Evolutionary conservation across 2,888 invertebrate genomes (phyloP).

Genomic region (Acanthosoma haemorrhoidale): DNA sequence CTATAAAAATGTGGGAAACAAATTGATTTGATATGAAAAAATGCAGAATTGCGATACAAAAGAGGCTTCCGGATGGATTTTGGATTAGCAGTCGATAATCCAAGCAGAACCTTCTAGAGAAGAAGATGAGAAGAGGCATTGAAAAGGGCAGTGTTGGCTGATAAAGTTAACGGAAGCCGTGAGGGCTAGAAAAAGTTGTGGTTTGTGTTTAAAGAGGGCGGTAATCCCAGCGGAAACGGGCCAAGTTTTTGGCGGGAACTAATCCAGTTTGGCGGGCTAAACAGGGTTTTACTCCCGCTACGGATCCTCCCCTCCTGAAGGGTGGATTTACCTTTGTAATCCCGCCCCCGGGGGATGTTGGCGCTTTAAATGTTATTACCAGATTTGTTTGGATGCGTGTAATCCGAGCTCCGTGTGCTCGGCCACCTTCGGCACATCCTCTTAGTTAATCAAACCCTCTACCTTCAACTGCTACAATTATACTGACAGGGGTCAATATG

Average conservation of each 20-base stretch:
- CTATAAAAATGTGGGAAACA: too few species aligned
- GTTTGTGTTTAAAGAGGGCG: conserved; percentile 12
- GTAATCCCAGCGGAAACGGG: conserved; percentile 5
- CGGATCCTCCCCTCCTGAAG: background rate
- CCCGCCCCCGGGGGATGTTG: too few species aligned
- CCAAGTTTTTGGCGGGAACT: conserved; percentile 12
- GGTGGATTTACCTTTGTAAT: conserved; percentile 5
- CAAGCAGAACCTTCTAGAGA: too few species aligned
- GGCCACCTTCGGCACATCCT: too few species aligned
- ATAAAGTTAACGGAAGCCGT: background rate
- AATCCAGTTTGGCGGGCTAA: conserved; percentile 12
- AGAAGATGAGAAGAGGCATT: background rate
- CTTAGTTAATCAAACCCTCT: too few species aligned
- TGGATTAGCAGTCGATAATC: too few species aligned
- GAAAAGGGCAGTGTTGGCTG: background rate
- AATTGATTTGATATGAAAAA: too few species aligned
- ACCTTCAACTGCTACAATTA: too few species aligned
- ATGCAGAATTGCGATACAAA: too few species aligned
- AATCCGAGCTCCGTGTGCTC: too few species aligned
- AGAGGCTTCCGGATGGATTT: too few species aligned
- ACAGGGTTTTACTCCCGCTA: background rate
- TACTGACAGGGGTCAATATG: too few species aligned
- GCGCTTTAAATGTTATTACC: background rate
- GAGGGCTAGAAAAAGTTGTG: conserved; percentile 4
- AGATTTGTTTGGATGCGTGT: background rate